Percentiles rank a stretch among this genome's conserved stretches.
Evolutionary conservation across 2,113 vertebrate genomes (phyloP).

Genomic region (Petrocephalus microphthalmus): DNA sequence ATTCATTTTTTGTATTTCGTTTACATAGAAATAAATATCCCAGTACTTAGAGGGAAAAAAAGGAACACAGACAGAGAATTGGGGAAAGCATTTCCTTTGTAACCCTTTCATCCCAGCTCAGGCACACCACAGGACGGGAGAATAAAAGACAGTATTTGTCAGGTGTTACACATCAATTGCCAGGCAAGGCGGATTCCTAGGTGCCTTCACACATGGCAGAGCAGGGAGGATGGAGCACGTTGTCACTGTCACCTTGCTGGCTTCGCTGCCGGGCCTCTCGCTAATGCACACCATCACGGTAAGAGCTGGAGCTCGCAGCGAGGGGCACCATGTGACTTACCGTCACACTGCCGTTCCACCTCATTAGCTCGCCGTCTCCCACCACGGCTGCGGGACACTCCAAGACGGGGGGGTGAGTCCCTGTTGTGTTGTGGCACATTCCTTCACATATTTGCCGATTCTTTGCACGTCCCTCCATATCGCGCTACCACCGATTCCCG

Average conservation of each 20-base stretch:
- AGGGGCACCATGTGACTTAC: not conserved
- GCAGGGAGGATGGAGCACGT: constrained; percentile 31
- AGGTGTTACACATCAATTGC: not conserved
- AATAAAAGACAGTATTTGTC: constrained; percentile 11
- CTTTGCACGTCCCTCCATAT: not conserved
- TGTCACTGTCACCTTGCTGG: constrained; percentile 25
- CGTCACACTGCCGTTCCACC: not conserved
- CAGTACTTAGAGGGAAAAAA: no score
- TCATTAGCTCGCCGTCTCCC: not conserved
- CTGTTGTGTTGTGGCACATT: not conserved
- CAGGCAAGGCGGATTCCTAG: not conserved
- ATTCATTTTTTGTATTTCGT: not conserved
- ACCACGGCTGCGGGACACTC: not conserved
- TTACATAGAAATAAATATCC: not conserved
- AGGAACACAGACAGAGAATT: not conserved
- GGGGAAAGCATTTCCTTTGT: not conserved
- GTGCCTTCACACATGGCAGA: not conserved
- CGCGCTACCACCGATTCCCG: not conserved
- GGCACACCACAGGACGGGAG: not conserved
- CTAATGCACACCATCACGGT: not conserved
- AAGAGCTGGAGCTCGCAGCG: not conserved
- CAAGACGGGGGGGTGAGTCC: not conserved
- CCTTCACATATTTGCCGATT: not conserved
- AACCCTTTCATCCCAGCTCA: not conserved
- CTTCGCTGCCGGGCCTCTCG: constrained; percentile 21